Conservation (phyloP, 2,888 invertebrate species). For the Papilio gigon region DNA sequence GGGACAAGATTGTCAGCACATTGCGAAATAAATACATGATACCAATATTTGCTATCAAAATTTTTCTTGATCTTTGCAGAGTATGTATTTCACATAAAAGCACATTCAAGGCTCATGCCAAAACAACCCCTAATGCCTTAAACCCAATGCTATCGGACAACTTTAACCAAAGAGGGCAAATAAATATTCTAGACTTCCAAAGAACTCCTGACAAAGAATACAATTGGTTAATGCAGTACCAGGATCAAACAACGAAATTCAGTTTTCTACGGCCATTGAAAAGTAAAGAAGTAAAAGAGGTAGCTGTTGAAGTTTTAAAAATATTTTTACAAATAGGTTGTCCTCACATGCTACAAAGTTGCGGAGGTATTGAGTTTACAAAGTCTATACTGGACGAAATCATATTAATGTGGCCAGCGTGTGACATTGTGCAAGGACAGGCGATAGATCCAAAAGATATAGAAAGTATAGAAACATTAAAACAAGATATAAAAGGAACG, state of each 20-base stretch:
- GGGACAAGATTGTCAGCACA: slow-evolving; percentile 39
- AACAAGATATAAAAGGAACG: slow-evolving; percentile 52
- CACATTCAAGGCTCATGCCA: not conserved
- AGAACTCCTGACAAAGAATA: not conserved
- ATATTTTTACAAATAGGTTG: slow-evolving; percentile 43
- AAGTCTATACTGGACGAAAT: slow-evolving; percentile 42
- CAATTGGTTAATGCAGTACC: slow-evolving; percentile 6
- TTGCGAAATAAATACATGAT: slow-evolving; percentile 40
- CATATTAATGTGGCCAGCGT: slow-evolving; percentile 43
- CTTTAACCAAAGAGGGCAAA: slow-evolving; percentile 1
- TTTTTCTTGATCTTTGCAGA: slow-evolving; percentile 40
- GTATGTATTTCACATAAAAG: slow-evolving; percentile 42
- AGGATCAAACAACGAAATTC: slow-evolving; percentile 2
- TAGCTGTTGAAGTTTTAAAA: slow-evolving; percentile 30
- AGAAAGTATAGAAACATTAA: slow-evolving; percentile 36
- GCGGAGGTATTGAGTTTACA: slow-evolving; percentile 42
- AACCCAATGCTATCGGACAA: not conserved
- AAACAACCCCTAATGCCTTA: not conserved
- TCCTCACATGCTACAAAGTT: slow-evolving; percentile 41
- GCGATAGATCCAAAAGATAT: slow-evolving; percentile 41
- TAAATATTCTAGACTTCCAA: slow-evolving; percentile 11
- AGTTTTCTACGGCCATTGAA: slow-evolving; percentile 1
- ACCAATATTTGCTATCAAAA: slow-evolving; percentile 37
- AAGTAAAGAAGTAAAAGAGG: not conserved
- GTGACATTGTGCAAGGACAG: slow-evolving; percentile 42